Evolutionary conservation across 1,140 invertebrate species (phyloP).

Genomic region (Alviniconcha marisindica): DNA sequence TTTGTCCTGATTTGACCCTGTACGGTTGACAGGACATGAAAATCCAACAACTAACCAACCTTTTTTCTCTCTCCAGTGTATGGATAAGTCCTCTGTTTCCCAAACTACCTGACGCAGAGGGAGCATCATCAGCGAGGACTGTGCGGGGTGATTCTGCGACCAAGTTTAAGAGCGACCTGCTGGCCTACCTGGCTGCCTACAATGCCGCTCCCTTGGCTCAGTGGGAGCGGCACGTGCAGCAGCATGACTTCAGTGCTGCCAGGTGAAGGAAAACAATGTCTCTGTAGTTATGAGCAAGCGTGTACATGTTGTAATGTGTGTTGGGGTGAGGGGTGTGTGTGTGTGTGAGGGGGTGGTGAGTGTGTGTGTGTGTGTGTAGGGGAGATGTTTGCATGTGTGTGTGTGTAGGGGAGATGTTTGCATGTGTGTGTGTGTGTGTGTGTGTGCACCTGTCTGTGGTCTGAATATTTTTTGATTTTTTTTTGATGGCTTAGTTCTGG

Average conservation of each 20-base stretch:
- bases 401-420: neutral
- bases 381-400: neutral
- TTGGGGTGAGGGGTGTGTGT: too few relatives aligned
- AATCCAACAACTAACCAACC: neutral
- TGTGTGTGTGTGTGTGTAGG: too few relatives aligned
- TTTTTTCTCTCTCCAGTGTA: constrained; percentile 77
- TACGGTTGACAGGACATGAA: neutral
- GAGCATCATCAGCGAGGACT: constrained; percentile 31
- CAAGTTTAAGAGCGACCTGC: constrained; percentile 88
- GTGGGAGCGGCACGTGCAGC: constrained; percentile 86
- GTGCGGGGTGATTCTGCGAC: constrained; percentile 86
- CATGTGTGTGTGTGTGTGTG: neutral
- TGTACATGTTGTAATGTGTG: too few relatives aligned
- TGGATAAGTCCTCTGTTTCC: constrained; percentile 92
- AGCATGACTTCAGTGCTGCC: constrained; percentile 87
- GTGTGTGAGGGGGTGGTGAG: neutral
- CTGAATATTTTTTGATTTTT: too few relatives aligned
- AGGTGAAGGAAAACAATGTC: constrained; percentile 79
- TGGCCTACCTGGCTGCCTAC: constrained; percentile 89
- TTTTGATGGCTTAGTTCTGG: too few relatives aligned
- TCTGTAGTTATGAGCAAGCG: too few relatives aligned
- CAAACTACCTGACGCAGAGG: constrained; percentile 47
- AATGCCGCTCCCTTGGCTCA: constrained; percentile 81
- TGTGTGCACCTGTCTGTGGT: neutral
- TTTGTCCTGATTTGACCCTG: neutral